Evolutionary conservation across 2,113 vertebrate genomes (phyloP), one percentile per base, ranked within the genome.

Genomic region (Elachura formosa): DNA sequence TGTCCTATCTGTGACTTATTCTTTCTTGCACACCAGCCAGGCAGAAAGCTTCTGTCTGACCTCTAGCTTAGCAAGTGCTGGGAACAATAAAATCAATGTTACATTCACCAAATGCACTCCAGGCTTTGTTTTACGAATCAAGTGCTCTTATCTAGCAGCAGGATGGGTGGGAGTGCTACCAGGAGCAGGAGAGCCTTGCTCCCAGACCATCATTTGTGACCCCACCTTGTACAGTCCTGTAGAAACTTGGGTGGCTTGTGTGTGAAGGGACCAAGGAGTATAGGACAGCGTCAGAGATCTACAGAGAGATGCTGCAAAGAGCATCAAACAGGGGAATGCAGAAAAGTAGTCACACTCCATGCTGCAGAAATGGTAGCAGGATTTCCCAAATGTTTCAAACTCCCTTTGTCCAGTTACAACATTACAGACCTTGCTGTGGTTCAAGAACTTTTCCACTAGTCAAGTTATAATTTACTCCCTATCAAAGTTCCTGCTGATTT

Each of bases 181-280:
- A 64, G 52, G 4, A 84, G 22, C 9, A 52, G 45, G 11, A 45
- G 2, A 48, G 17, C 33, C 15, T 15, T 24, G 9, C 9, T 77
- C 54, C 17, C 45, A 76, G 54, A n/a, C 38, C 34, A 36, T 38
- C n/a, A 25, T 38, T 58, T 55, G 25, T 4, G 13, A 66, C 3
- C 15, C 8, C 18, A 46, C 23, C 36, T 80, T 31, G 28, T 9
- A 10, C 19, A 66, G 17, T 11, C 12, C 48, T 15, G 56, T 9
- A 56, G 36, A 46, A 14, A 55, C 14, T 52, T 51, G 36, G 0
- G 0, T 23, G 11, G 26, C 22, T 48, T 38, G 9, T 29, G 18
- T 33, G 24, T 38, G 23, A 89, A 58, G 59, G 34, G 52, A 62
- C 15, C 3, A 18, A 56, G 18, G 24, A 80, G 6, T 33, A 40